Conservation (phyloP, 2,797 vertebrate genomes). For the Cynodonichthys magdalenae region DNA sequence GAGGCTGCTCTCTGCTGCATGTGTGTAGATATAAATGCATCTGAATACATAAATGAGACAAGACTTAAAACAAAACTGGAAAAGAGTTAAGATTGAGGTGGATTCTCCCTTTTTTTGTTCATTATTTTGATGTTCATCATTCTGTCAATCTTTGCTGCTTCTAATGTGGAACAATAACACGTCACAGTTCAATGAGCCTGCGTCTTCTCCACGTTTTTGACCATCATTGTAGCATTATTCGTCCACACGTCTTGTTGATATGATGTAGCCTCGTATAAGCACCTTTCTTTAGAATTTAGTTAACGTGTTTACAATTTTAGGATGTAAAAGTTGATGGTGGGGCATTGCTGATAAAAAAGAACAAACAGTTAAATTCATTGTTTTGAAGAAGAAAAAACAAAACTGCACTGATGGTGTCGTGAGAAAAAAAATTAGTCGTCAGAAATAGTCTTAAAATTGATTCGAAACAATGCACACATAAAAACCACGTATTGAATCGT, state of each 20-base stretch:
- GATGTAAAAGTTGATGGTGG: constrained; percentile 46
- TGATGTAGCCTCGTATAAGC: constrained; percentile 38
- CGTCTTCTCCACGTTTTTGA: constrained; percentile 50
- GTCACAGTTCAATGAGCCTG: constrained; percentile 47
- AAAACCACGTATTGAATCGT: neutral
- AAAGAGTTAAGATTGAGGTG: constrained; percentile 2
- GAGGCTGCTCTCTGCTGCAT: constrained; percentile 75
- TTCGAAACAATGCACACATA: neutral
- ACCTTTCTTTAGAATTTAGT: constrained; percentile 28
- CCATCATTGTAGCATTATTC: constrained; percentile 45
- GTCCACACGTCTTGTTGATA: constrained; percentile 55
- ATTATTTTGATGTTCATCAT: constrained; percentile 55
- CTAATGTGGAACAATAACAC: constrained; percentile 18
- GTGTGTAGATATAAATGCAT: constrained; percentile 35
- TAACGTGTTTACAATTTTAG: constrained; percentile 32
- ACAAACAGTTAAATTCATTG: constrained; percentile 22
- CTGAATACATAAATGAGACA: constrained; percentile 6
- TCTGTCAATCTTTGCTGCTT: constrained; percentile 36
- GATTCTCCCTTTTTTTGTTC: constrained; percentile 2
- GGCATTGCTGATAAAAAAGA: constrained; percentile 30
- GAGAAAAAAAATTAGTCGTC: too few relatives aligned
- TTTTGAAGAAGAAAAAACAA: constrained; percentile 5
- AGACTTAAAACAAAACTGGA: constrained; percentile 1
- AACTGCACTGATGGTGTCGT: too few relatives aligned
- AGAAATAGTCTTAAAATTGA: too few relatives aligned